These are phyloP conservation scores for Neodiprion pinetum DNA, from an alignment of 1,140 invertebrate genomes.

Conservation along the genomic window DNA sequence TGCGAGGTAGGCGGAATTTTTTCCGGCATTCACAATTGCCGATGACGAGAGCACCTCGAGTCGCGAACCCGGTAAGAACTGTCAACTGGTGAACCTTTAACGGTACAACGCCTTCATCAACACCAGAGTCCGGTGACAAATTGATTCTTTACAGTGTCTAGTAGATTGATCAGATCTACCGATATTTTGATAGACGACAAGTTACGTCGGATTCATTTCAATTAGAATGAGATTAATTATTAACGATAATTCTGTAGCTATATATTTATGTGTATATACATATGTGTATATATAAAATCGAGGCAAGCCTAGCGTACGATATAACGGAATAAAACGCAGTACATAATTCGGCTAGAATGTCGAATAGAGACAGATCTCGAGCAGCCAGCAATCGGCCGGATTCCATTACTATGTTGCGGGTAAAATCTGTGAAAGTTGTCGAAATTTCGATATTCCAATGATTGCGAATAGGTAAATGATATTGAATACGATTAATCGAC, in stretches of 20 bases:
- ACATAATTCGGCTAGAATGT: not conserved
- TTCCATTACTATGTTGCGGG: not conserved
- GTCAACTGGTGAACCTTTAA: not conserved
- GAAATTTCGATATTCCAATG: not conserved
- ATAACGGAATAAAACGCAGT: not conserved
- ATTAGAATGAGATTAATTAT: too few relatives aligned
- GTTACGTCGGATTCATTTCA: too few relatives aligned
- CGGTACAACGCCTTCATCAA: not conserved
- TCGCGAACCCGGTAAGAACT: not conserved
- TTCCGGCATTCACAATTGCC: not conserved
- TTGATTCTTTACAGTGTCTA: not conserved
- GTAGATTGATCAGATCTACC: not conserved
- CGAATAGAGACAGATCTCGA: not conserved
- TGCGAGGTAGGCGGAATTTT: not conserved
- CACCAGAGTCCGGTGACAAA: not conserved
- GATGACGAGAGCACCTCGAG: not conserved
- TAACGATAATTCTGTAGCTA: too few relatives aligned
- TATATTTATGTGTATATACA: too few relatives aligned
- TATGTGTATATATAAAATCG: too few relatives aligned
- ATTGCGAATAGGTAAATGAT: not conserved
- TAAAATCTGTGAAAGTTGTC: not conserved
- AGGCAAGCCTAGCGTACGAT: not conserved
- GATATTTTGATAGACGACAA: too few relatives aligned
- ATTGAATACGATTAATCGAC: not conserved
- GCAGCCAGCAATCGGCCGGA: not conserved